These are phyloP conservation scores for Phoxinus phoxinus DNA, from an alignment of 2,113 vertebrate species.

Conservation along the genomic window DNA sequence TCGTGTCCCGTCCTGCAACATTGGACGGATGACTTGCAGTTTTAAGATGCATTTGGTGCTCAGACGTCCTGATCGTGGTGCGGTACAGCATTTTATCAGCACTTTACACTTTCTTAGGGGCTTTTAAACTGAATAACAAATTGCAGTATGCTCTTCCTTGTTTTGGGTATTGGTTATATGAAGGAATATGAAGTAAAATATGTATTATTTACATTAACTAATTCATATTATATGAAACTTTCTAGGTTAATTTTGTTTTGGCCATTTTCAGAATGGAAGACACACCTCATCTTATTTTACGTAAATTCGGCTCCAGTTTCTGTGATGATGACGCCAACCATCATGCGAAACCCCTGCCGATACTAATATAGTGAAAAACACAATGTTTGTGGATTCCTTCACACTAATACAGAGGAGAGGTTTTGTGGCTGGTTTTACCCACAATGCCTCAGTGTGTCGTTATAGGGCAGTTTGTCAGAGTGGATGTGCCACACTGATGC, in stretches of 20 bases:
- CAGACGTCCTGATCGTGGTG: not conserved
- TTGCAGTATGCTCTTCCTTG: not conserved
- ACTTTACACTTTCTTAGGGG: not conserved
- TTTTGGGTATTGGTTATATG: not conserved
- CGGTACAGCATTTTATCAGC: not conserved
- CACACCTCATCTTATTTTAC: not conserved
- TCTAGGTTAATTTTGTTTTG: not conserved
- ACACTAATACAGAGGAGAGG: not conserved
- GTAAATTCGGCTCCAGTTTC: not conserved
- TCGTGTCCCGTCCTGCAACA: no score
- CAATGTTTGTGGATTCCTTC: not conserved
- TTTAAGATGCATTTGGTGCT: not conserved
- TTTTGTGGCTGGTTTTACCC: constrained; percentile 12
- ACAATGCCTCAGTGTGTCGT: constrained; percentile 26
- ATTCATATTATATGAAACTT: not conserved
- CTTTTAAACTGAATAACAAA: not conserved
- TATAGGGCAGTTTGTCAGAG: constrained; percentile 11
- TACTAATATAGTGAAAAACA: not conserved
- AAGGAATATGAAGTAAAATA: no score
- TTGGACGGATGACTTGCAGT: not conserved
- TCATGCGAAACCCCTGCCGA: not conserved
- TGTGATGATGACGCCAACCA: not conserved
- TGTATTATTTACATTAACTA: not conserved
- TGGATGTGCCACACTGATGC: not conserved
- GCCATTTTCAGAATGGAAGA: not conserved